phyloP scores from a whole-genome alignment of 53 echinoderm and acorn worm species.

The Stichopus horrens region DNA sequence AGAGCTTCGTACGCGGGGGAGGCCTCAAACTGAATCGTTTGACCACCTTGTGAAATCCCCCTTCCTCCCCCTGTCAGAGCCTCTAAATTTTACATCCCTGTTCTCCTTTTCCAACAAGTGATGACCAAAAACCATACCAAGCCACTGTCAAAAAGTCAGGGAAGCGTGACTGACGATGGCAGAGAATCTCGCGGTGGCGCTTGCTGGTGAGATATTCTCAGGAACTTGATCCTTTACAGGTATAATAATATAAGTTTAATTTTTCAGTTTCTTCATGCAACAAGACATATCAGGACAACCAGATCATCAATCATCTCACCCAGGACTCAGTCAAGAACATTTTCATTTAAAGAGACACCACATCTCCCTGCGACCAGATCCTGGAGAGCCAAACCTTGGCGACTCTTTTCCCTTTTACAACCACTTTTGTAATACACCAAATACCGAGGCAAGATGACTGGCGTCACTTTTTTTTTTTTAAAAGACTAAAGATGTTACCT shows the following conservation, averaged over 20 bases:
- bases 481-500: too few species aligned
- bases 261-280: constrained; percentile 5
- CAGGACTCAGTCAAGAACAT: not conserved
- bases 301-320: not conserved
- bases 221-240: not conserved
- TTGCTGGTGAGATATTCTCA: not conserved
- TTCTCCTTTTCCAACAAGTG: not conserved
- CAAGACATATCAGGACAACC: constrained; percentile 10
- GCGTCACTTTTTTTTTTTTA: too few species aligned
- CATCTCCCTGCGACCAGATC: too few species aligned
- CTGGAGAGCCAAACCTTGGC: too few species aligned
- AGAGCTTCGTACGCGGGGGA: not conserved
- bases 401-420: too few species aligned
- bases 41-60: not conserved
- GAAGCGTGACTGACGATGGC: not conserved
- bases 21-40: not conserved
- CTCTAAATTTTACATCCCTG: not conserved
- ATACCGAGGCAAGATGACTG: too few species aligned
- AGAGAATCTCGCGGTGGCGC: not conserved
- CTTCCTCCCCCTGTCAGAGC: not conserved
- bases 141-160: not conserved
- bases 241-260: not conserved
- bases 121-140: not conserved
- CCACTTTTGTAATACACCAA: too few species aligned
- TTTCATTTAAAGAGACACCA: too few species aligned